Conservation (phyloP, 2,113 vertebrate genomes). For the Smithornis capensis region DNA sequence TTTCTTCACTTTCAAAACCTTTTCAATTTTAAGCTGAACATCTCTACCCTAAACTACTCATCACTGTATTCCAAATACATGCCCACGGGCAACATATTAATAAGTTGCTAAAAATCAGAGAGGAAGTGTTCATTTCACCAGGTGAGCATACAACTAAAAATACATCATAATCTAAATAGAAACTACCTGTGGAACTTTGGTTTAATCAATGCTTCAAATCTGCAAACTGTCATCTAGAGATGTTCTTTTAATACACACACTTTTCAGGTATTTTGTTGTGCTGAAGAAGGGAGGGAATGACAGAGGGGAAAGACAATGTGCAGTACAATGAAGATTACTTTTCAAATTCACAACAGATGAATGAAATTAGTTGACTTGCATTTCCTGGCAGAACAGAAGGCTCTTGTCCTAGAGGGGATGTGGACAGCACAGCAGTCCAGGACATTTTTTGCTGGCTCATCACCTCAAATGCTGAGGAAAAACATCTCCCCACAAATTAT, state of each 20-base stretch:
- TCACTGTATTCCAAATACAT: background rate
- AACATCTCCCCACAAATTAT: background rate
- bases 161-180: background rate
- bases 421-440: background rate
- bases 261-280: background rate
- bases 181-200: background rate
- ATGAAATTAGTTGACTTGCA: background rate
- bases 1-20: background rate
- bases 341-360: background rate
- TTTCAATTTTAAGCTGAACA: background rate
- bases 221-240: background rate
- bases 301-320: background rate
- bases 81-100: background rate
- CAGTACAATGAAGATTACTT: background rate
- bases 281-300: background rate
- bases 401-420: background rate
- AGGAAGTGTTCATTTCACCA: background rate
- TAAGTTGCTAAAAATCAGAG: background rate
- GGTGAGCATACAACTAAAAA: background rate
- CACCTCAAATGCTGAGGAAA: background rate
- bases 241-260: background rate
- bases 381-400: background rate
- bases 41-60: background rate
- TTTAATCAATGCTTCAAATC: background rate
- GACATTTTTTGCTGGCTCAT: background rate